phyloP scores from a whole-genome alignment of 2,113 vertebrate species.

The Pelobates fuscus region DNA sequence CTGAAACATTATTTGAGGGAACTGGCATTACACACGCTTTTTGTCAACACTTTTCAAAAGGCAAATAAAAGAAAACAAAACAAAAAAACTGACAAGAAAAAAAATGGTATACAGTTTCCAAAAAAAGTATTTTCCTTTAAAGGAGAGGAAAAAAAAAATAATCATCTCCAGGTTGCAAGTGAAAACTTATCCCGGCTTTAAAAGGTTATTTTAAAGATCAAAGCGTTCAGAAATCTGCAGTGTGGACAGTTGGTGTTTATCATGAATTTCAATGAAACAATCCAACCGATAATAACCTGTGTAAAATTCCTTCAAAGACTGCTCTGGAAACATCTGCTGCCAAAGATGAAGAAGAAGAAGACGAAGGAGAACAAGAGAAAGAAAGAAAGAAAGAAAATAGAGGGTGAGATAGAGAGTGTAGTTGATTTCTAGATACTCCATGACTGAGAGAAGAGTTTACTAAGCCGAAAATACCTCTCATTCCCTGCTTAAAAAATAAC shows the following conservation, averaged over 20 bases:
- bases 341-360: no score
- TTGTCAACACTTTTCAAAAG: conserved; percentile 18
- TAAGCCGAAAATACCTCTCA: conserved; percentile 35
- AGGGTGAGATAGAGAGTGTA: conserved; percentile 4
- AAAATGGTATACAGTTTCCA: not conserved
- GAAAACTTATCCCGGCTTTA: conserved; percentile 32
- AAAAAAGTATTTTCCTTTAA: not conserved
- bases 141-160: conserved; percentile 18
- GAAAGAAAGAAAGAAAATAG: not conserved
- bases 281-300: not conserved
- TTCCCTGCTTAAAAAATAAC: conserved; percentile 53
- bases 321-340: conserved; percentile 34
- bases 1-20: not conserved
- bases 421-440: conserved; percentile 3
- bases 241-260: not conserved
- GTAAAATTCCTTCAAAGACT: conserved; percentile 15
- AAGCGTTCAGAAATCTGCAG: not conserved
- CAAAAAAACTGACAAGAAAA: no score
- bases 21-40: conserved; percentile 17
- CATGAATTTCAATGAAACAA: conserved; percentile 19
- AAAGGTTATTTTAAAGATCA: conserved; percentile 46
- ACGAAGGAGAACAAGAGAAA: not conserved
- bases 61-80: conserved; percentile 15
- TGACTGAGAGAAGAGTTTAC: conserved; percentile 42
- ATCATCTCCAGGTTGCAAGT: conserved; percentile 33